These are phyloP conservation scores for Rhyacophila brunnea DNA, from an alignment of 1,140 invertebrate species.

Conservation along the genomic window DNA sequence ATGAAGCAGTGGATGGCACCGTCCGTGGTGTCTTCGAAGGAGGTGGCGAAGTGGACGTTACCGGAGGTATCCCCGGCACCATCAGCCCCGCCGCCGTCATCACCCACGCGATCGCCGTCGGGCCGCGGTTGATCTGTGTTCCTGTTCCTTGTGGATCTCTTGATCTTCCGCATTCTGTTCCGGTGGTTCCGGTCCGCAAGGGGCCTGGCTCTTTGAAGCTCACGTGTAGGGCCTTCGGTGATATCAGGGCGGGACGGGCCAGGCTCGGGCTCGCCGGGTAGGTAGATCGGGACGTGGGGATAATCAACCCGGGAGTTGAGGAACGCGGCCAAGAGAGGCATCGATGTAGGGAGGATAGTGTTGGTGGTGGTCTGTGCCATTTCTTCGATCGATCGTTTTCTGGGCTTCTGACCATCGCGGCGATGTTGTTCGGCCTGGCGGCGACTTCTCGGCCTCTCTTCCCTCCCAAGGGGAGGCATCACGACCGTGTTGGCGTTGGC, in stretches of 20 bases:
- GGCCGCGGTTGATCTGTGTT: slow-evolving; percentile 39
- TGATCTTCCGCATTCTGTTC: slow-evolving; percentile 52
- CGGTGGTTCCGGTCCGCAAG: slow-evolving; percentile 53
- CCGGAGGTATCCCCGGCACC: slow-evolving; percentile 41
- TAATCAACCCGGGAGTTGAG: slow-evolving; percentile 59
- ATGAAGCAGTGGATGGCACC: slow-evolving; percentile 86
- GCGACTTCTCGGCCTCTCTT: slow-evolving; percentile 43
- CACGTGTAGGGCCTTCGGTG: slow-evolving; percentile 13
- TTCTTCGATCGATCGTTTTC: slow-evolving; percentile 55
- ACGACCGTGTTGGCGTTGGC: slow-evolving; percentile 53
- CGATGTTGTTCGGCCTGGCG: slow-evolving; percentile 44
- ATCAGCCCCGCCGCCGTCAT: slow-evolving; percentile 41
- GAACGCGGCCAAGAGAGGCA: slow-evolving; percentile 63
- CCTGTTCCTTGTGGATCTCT: slow-evolving; percentile 49
- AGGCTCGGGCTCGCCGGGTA: slow-evolving; percentile 39
- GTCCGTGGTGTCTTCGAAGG: slow-evolving; percentile 83
- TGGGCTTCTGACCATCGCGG: slow-evolving; percentile 48
- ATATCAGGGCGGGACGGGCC: slow-evolving; percentile 17
- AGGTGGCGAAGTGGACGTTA: slow-evolving; percentile 70
- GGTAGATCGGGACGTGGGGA: slow-evolving; percentile 46
- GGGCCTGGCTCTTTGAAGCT: slow-evolving; percentile 44
- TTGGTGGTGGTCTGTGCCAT: slow-evolving; percentile 63
- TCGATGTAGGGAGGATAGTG: slow-evolving; percentile 61
- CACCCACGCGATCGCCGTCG: slow-evolving; percentile 31
- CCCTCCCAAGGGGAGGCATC: slow-evolving; percentile 48